A percentile compares a stretch with the other conserved stretches of the same genome.
Evolutionary conservation across 2,888 invertebrate genomes (phyloP).

Genomic region (Dendrolimus pini): DNA sequence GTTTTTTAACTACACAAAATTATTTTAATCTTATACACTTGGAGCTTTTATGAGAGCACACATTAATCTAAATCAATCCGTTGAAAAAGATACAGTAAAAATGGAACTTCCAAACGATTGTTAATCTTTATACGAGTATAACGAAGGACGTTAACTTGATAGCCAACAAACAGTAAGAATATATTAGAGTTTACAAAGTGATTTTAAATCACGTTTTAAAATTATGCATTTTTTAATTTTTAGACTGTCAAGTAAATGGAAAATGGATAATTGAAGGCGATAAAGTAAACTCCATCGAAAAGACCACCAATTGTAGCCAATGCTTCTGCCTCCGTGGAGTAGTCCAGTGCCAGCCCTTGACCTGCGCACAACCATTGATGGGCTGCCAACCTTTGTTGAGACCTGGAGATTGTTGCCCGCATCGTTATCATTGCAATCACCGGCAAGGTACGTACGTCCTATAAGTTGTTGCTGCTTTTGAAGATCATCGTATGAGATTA

Average conservation of each 20-base stretch:
- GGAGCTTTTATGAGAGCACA: too few species aligned
- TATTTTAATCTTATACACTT: too few species aligned
- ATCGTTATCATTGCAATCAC: slow-evolving; percentile 86
- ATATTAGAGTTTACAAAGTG: too few species aligned
- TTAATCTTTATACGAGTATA: too few species aligned
- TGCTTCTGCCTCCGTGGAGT: slow-evolving; percentile 88
- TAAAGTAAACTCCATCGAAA: slow-evolving; percentile 72
- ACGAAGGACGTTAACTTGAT: too few species aligned
- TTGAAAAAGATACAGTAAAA: too few species aligned
- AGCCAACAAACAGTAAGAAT: too few species aligned
- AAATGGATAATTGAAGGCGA: slow-evolving; percentile 82
- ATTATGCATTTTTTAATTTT: slow-evolving; percentile 12
- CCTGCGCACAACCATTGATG: slow-evolving; percentile 84
- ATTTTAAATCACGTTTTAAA: too few species aligned
- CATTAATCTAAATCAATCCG: too few species aligned
- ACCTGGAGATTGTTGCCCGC: slow-evolving; percentile 88
- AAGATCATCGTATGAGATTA: slow-evolving; percentile 13
- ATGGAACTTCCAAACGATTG: too few species aligned
- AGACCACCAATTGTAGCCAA: slow-evolving; percentile 81
- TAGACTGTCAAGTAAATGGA: slow-evolving; percentile 81
- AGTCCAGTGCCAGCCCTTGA: slow-evolving; percentile 84
- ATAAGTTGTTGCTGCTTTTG: slow-evolving; percentile 13
- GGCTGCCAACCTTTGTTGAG: slow-evolving; percentile 86
- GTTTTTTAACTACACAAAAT: too few species aligned
- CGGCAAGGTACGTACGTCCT: slow-evolving; percentile 14